Base-by-base conservation (phyloP, 2,113 vertebrate genomes). In the Gallinago jamesoni region DNA sequence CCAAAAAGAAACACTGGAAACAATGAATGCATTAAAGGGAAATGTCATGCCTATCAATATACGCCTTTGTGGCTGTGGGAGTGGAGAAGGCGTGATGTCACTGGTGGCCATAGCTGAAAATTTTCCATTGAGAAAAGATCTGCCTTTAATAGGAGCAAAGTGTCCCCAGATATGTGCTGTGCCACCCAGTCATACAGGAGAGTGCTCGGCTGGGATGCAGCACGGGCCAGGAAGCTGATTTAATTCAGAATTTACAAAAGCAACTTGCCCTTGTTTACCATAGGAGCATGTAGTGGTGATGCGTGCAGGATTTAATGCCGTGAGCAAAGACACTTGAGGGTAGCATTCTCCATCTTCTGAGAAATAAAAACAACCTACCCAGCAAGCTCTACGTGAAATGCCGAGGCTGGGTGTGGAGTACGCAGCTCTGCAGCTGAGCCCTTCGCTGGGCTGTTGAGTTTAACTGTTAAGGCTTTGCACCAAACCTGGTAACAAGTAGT, bases 41-140 rank as follows among this genome's bases (percentile, higher is more conserved):
- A 98, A 95, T 94, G 96, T 93, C 96, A 97, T 69, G 89, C 76
- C 94, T 78, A 85, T 98, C 97, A 98, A 97, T 97, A 96, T 82
- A 62, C 1, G 90, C 84, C 95, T 97, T 98, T 98, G 97, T 97
- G 94, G 91, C 78, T 16, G 27, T 85, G 93, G 72, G 81, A 96
- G 92, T 35, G 27, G 87, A 96, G 92, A 95, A 90, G 91, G 88
- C 86, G 3, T 94, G 89, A 97, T 96, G 91, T 96, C 97, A 94
- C 95, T 93, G 86, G 82, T 92, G 95, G 87, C 90, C 98, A 96
- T 84, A 94, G 96, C 92, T 96, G 93, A 87, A 92, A 91, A 97
- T 96, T 96, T 98, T 95, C 96, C 96, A 95, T 97, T 97, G 96
- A 98, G 91, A 94, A 97, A 98, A 97, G 96, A 94, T 94, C 90